A percentile compares a stretch with the other conserved stretches of the same genome.
Conservation (phyloP, 2,888 invertebrate species). For the Pandemis heparana region DNA sequence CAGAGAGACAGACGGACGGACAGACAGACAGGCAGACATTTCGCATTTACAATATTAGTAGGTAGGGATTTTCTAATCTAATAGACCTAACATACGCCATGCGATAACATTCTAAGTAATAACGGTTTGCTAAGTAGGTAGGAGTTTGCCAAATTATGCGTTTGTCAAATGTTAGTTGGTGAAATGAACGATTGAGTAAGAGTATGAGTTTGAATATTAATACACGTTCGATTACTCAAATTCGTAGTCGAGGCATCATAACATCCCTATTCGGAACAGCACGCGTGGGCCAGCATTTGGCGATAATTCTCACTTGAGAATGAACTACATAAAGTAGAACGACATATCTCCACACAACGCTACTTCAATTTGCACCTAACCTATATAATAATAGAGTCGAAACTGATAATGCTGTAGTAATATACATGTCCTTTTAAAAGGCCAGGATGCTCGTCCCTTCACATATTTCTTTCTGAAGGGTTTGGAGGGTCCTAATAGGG, state of each 20-base stretch:
- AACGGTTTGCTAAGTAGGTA: no score
- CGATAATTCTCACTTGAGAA: constrained; percentile 1
- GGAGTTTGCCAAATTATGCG: no score
- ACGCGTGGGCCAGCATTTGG: not conserved
- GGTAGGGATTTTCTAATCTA: no score
- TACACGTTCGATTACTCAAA: not conserved
- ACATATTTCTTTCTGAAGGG: constrained; percentile 10
- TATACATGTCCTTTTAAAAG: not conserved
- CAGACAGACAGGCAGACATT: no score
- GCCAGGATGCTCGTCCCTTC: not conserved
- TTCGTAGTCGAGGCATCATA: not conserved
- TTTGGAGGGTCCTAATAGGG: constrained; percentile 4
- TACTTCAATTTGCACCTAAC: not conserved
- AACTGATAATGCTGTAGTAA: not conserved
- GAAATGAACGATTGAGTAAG: no score
- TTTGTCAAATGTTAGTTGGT: no score
- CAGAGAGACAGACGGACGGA: no score
- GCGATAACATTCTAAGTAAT: no score
- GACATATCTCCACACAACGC: not conserved
- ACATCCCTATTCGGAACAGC: constrained; percentile 1
- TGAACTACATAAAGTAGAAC: not conserved
- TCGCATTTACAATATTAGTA: no score
- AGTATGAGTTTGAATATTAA: no score
- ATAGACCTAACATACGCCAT: no score
- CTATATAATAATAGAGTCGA: not conserved